Base-by-base conservation (phyloP, 2,888 invertebrate species). In the Sarcophaga rosellei region DNA sequence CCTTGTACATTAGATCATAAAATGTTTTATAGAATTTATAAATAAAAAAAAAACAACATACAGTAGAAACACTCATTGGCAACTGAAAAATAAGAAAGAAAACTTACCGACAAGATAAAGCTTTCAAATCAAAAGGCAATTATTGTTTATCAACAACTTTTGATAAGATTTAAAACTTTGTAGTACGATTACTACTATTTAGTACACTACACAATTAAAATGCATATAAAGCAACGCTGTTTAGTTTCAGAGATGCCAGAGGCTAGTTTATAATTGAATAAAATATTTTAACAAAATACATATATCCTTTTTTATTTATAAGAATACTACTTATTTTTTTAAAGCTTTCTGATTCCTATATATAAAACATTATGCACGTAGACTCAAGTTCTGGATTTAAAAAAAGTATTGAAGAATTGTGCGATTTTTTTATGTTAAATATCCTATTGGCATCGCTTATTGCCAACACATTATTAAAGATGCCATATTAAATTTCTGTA, bases 1-100 rank as follows among this genome's bases (percentile, higher is more conserved):
- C 79, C 69, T 84, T 84, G 84, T 72, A 66, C 84, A 61, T 70
- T 66, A 76, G 75, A 66, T 66, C 78, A 77, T 57, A 25, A 61
- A 20, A 20, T 65, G 44, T 45, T n/a, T 44, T 44, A 25, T 81
- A 35, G 62, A 11, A 35, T 62, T 76, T 21, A 15, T 70, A 44
- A 44, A 65, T 25, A 69, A 47, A 20, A 25, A 23, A 20, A 25
- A 23, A 47, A 47, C 11, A 72, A 53, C 3, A 47, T 2, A 45
- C 20, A 3, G 44, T 53, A 65, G 59, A 20, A 15, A 15, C 17
- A 53, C 4, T 15, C 35, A 74, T 75, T 57, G 62, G 62, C 20
- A 59, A 77, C 20, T 59, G 70, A 47, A n/a, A 81, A 15, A 53
- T 53, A 81, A 57, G 12, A 81, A 15, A 53, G 12, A 74, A 57